phyloP scores from a whole-genome alignment of 2,797 vertebrate genomes.

The Pangasius djambal region DNA sequence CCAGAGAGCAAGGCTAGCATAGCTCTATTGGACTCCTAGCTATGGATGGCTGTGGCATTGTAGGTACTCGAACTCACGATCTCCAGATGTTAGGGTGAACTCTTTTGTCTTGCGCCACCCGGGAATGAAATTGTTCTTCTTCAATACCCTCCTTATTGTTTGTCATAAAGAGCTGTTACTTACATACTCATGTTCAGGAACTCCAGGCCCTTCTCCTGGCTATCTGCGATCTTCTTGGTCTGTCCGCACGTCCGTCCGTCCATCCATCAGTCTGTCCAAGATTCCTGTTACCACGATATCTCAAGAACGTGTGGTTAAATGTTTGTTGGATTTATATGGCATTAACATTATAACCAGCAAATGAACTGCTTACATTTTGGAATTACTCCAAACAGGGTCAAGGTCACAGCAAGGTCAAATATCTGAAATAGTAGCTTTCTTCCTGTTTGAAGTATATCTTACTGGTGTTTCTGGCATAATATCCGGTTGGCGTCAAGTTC shows the following conservation, averaged over 20 bases:
- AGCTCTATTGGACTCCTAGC: background rate
- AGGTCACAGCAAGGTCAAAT: background rate
- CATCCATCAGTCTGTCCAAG: background rate
- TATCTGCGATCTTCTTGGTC: background rate
- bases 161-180: background rate
- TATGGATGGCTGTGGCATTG: background rate
- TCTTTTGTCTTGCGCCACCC: background rate
- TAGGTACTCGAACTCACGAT: background rate
- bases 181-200: background rate
- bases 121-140: background rate
- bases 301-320: background rate
- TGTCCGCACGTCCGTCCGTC: background rate
- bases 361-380: background rate
- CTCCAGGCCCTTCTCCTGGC: background rate
- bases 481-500: background rate
- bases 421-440: background rate
- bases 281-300: background rate
- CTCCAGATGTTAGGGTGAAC: background rate
- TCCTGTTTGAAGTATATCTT: background rate
- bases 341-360: background rate
- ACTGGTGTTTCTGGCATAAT: background rate
- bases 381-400: background rate
- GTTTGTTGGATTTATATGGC: background rate
- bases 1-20: background rate
- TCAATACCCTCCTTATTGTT: background rate